A percentile compares a stretch with the other conserved stretches of the same genome.
Evolutionary conservation across 2,797 vertebrate genomes (phyloP).

Genomic region (Heterohyrax brucei): DNA sequence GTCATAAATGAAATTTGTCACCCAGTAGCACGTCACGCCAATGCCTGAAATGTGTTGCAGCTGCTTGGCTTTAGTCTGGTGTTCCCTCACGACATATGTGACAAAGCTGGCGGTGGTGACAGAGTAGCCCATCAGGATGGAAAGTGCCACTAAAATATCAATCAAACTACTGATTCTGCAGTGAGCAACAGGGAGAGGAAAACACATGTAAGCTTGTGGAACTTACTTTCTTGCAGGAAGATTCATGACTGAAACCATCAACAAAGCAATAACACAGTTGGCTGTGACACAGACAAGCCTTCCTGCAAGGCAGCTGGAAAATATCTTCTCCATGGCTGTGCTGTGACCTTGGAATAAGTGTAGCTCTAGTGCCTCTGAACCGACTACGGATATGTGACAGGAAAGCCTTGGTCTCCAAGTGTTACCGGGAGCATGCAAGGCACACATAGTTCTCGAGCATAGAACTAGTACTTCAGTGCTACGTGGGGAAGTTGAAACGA

Average conservation of each 20-base stretch:
- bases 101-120: constrained; percentile 97
- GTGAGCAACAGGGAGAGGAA: constrained; percentile 66
- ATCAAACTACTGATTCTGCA: constrained; percentile 94
- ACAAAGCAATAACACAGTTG: constrained; percentile 52
- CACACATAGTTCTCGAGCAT: constrained; percentile 10
- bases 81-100: constrained; percentile 96
- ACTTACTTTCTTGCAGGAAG: constrained; percentile 72
- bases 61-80: constrained; percentile 96
- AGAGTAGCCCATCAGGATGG: constrained; percentile 96
- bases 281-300: constrained; percentile 73
- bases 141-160: constrained; percentile 95
- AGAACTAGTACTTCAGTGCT: constrained; percentile 61
- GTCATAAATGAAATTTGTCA: constrained; percentile 97
- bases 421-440: constrained; percentile 20
- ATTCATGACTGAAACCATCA: constrained; percentile 81
- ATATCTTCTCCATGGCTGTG: constrained; percentile 47
- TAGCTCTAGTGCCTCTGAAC: constrained; percentile 39
- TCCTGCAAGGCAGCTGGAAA: constrained; percentile 66
- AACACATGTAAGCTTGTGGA: constrained; percentile 63
- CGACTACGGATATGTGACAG: constrained; percentile 41
- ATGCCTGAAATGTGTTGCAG: constrained; percentile 98
- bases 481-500: constrained; percentile 62
- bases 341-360: constrained; percentile 76
- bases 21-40: constrained; percentile 96
- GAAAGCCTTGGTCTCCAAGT: constrained; percentile 56